A percentile compares a stretch with the other conserved stretches of the same genome.
Evolutionary conservation across 2,888 invertebrate genomes (phyloP).

Genomic region (Caenorhabditis sp.): DNA sequence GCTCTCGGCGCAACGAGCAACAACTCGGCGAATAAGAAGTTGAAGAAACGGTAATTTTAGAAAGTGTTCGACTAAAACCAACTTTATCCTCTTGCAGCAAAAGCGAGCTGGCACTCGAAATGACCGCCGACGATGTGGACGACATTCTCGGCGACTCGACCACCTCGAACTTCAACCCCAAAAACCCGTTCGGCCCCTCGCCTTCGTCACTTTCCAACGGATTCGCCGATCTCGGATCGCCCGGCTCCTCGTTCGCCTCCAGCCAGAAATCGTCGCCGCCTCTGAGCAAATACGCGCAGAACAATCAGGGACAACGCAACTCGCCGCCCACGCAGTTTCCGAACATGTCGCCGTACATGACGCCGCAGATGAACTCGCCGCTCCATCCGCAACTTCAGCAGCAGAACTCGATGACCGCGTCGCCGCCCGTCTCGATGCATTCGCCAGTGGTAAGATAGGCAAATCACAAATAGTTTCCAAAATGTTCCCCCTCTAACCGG

Average conservation of each 20-base stretch:
- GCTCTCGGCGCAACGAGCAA: not conserved
- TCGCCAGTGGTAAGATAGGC: slow-evolving; percentile 34
- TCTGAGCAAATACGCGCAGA: slow-evolving; percentile 46
- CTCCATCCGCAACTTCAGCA: slow-evolving; percentile 41
- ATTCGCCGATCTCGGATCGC: slow-evolving; percentile 40
- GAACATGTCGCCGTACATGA: slow-evolving; percentile 50
- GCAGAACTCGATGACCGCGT: slow-evolving; percentile 21
- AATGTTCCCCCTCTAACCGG: no score
- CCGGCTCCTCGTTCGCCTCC: slow-evolving; percentile 17
- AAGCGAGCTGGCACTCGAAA: slow-evolving; percentile 40
- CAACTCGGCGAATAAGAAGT: slow-evolving; percentile 16
- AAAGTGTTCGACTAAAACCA: not conserved
- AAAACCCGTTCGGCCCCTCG: slow-evolving; percentile 53
- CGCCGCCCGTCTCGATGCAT: slow-evolving; percentile 34
- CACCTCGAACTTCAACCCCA: slow-evolving; percentile 41
- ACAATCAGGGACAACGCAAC: slow-evolving; percentile 52
- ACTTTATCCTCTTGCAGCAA: slow-evolving; percentile 20
- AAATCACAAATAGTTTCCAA: no score
- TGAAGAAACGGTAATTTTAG: slow-evolving; percentile 38
- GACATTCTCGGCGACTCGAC: slow-evolving; percentile 48
- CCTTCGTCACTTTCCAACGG: slow-evolving; percentile 40
- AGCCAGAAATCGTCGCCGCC: slow-evolving; percentile 49
- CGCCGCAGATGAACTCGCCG: slow-evolving; percentile 52
- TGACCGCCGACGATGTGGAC: slow-evolving; percentile 53
- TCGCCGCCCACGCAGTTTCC: slow-evolving; percentile 36